A percentile compares a stretch with the other conserved stretches of the same genome.
Evolutionary conservation across 2,113 vertebrate species (phyloP).

Genomic region (Himantopus leucocephalus): DNA sequence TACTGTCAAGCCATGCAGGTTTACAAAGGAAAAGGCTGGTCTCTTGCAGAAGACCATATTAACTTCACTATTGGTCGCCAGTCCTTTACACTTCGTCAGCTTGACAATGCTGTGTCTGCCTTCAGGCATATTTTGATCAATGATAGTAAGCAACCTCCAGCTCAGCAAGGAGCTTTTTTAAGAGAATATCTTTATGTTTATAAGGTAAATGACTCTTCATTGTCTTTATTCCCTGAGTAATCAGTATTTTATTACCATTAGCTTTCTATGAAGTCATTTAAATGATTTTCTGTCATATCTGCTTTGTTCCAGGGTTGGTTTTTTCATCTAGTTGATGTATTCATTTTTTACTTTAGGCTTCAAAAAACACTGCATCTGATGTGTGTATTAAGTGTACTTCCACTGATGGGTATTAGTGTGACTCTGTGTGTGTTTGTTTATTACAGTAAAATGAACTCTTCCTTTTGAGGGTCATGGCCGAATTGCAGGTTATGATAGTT

Average conservation of each 20-base stretch:
- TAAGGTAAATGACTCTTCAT: conserved; percentile 75
- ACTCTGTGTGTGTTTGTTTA: neutral
- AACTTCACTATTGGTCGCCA: conserved; percentile 98
- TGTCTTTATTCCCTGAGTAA: neutral
- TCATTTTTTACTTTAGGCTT: neutral
- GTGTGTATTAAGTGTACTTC: neutral
- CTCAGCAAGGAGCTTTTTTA: conserved; percentile 93
- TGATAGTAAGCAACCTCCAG: conserved; percentile 91
- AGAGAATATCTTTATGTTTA: conserved; percentile 97
- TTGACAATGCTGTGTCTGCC: conserved; percentile 89
- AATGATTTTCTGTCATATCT: neutral
- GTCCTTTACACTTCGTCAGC: conserved; percentile 89
- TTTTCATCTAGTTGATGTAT: neutral
- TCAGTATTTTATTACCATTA: neutral
- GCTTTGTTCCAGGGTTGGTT: neutral
- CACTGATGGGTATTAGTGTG: neutral
- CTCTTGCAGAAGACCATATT: conserved; percentile 96
- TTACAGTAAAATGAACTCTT: neutral
- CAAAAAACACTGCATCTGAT: neutral
- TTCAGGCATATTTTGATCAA: conserved; percentile 95
- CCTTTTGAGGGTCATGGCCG: neutral
- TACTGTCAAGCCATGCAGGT: conserved; percentile 99
- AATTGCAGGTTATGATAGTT: neutral
- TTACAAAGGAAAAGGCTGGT: conserved; percentile 96
- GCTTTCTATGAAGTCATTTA: neutral